Evolutionary conservation across 1,140 invertebrate species (phyloP).

Genomic region (Hyphantria cunea): DNA sequence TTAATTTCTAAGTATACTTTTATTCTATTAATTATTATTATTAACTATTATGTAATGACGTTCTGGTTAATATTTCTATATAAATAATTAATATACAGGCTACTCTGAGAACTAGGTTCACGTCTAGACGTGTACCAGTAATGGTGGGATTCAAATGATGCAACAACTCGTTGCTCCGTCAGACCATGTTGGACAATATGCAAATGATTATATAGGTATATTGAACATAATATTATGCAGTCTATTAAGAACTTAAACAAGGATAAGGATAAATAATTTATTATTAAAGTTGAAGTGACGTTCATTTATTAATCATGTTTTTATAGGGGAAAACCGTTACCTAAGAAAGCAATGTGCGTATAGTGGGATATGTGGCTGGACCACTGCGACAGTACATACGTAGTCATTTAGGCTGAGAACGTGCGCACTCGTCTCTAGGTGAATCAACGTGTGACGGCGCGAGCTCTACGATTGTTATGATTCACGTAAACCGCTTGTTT

Average conservation of each 20-base stretch:
- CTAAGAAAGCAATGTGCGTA: conserved; percentile 37
- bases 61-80: no score
- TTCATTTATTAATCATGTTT: conserved; percentile 47
- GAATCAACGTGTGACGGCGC: conserved; percentile 62
- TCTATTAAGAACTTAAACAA: conserved; percentile 2
- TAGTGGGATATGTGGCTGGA: conserved; percentile 30
- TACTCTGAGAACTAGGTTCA: no score
- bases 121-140: no score
- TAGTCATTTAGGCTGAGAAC: neutral
- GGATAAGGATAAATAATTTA: conserved; percentile 15
- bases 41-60: no score
- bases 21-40: no score
- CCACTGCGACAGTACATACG: no score
- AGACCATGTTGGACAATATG: no score
- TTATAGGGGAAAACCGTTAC: conserved; percentile 55
- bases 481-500: conserved; percentile 74
- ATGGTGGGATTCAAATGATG: no score
- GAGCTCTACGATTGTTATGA: conserved; percentile 57
- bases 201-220: no score
- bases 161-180: no score
- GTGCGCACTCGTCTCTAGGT: conserved; percentile 27
- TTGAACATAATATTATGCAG: neutral
- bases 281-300: conserved; percentile 21
- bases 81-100: no score
- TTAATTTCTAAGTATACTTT: no score